phyloP scores from a whole-genome alignment of 2,888 invertebrate species.

The Suillia variegata region DNA sequence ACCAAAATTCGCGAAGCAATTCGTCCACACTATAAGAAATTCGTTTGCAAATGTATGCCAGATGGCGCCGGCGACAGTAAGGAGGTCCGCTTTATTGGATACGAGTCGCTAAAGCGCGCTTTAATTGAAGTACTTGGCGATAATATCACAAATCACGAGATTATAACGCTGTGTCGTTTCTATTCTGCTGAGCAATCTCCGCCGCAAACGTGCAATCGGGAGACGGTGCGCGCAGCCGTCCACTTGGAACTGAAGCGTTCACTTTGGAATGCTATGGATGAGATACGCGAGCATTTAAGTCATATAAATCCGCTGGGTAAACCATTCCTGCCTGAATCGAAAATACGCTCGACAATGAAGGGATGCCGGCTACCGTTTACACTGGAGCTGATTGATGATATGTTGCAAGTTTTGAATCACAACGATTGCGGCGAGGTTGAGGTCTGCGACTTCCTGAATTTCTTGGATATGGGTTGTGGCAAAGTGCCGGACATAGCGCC shows the following conservation, averaged over 20 bases:
- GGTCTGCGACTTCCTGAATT: constrained; percentile 72
- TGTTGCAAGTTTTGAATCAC: constrained; percentile 67
- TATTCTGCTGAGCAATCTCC: constrained; percentile 70
- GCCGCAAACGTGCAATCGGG: constrained; percentile 58
- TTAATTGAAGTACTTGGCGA: constrained; percentile 71
- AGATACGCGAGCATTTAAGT: constrained; percentile 67
- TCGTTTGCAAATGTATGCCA: constrained; percentile 72
- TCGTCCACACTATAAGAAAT: constrained; percentile 74
- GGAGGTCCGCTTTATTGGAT: constrained; percentile 43
- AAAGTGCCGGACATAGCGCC: constrained; percentile 55
- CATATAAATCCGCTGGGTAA: constrained; percentile 65
- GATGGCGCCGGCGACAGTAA: constrained; percentile 30
- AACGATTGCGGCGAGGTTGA: constrained; percentile 70
- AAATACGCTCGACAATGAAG: constrained; percentile 70
- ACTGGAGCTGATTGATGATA: constrained; percentile 70
- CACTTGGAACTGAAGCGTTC: constrained; percentile 74
- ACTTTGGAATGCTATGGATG: constrained; percentile 73
- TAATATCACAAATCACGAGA: constrained; percentile 79
- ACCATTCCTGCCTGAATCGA: constrained; percentile 66
- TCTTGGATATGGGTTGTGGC: constrained; percentile 70
- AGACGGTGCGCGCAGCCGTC: constrained; percentile 68
- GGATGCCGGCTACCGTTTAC: constrained; percentile 75
- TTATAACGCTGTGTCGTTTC: constrained; percentile 74
- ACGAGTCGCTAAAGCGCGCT: constrained; percentile 64
- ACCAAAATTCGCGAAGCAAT: constrained; percentile 74